Evolutionary conservation across 2,113 vertebrate species (phyloP).

Genomic region (Platichthys flesus): DNA sequence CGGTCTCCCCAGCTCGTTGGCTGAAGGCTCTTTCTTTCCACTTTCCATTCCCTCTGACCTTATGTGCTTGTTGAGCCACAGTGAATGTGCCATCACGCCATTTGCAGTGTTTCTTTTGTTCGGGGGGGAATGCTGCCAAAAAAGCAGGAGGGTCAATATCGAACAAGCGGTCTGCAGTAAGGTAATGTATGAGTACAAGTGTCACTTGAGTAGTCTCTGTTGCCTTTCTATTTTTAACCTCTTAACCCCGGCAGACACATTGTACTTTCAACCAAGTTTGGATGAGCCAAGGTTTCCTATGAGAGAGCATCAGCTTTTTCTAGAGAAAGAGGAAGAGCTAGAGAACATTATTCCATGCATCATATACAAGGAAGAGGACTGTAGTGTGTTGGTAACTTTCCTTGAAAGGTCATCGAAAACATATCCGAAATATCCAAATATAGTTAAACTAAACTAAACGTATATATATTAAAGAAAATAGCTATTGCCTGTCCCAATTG

Average conservation of each 20-base stretch:
- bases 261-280: not conserved
- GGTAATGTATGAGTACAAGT: not conserved
- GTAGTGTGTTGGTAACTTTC: not conserved
- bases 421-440: not conserved
- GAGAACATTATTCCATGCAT: no score
- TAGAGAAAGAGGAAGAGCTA: not conserved
- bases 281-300: not conserved
- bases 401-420: not conserved
- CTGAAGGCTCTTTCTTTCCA: slow-evolving; percentile 46
- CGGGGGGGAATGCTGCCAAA: not conserved
- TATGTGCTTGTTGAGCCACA: slow-evolving; percentile 17
- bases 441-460: no score
- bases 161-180: slow-evolving; percentile 7
- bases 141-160: slow-evolving; percentile 15
- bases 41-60: not conserved
- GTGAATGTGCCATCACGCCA: slow-evolving; percentile 14
- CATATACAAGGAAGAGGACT: not conserved
- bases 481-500: no score
- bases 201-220: not conserved
- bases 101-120: slow-evolving; percentile 28
- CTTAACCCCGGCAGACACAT: not conserved
- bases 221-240: not conserved
- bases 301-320: not conserved
- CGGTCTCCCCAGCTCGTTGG: slow-evolving; percentile 45
- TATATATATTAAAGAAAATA: no score